These are phyloP conservation scores for Diphyllodes magnificus DNA, from an alignment of 2,113 vertebrate genomes.

Conservation along the genomic window DNA sequence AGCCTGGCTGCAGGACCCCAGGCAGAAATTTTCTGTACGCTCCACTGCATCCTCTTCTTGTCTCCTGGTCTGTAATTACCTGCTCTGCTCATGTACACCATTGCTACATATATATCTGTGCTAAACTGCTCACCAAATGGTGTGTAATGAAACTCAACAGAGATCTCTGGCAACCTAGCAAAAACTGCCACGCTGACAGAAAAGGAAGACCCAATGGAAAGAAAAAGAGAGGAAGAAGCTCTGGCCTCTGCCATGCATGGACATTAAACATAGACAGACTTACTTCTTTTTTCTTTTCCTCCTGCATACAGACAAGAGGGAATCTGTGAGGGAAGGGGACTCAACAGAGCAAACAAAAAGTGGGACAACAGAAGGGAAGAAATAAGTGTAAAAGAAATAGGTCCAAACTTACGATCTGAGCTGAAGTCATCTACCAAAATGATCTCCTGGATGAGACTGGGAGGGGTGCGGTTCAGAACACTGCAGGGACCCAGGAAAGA, in stretches of 20 bases:
- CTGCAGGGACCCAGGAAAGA: constrained; percentile 62
- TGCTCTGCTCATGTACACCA: neutral
- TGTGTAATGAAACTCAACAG: neutral
- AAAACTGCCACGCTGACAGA: neutral
- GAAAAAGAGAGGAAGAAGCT: neutral
- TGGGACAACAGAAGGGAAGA: neutral
- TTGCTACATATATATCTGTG: neutral
- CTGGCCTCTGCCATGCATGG: neutral
- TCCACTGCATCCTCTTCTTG: neutral
- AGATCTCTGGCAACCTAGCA: neutral
- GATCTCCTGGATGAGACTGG: constrained; percentile 90
- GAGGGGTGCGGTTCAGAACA: constrained; percentile 88
- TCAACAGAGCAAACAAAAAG: neutral
- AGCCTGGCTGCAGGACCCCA: neutral
- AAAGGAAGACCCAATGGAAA: neutral
- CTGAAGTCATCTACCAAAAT: constrained; percentile 98
- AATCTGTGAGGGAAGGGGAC: neutral
- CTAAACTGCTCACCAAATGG: neutral
- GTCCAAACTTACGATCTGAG: constrained; percentile 84
- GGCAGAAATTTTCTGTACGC: neutral
- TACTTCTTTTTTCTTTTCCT: neutral
- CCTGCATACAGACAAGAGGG: neutral
- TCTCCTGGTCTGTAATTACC: neutral
- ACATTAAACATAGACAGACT: neutral
- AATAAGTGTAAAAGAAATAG: neutral